Evolutionary conservation across 2,888 invertebrate genomes (phyloP).

Genomic region (Gymnocheta viridis): DNA sequence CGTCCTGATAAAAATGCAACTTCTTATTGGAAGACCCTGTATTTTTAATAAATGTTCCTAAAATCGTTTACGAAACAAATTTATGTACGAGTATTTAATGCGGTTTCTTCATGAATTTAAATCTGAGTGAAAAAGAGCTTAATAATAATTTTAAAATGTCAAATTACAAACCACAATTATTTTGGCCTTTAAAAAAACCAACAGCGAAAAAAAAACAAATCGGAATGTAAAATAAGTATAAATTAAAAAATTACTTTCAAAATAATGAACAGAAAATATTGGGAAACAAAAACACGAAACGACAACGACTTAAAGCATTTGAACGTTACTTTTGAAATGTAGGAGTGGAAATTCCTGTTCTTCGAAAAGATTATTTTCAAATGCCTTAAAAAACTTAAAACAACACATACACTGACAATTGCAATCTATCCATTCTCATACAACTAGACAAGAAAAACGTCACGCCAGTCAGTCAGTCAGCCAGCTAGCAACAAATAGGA

Average conservation of each 20-base stretch:
- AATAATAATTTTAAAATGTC: slow-evolving; percentile 58
- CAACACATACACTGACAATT: background rate
- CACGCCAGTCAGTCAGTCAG: slow-evolving; percentile 32
- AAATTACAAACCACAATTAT: slow-evolving; percentile 40
- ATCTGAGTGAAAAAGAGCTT: background rate
- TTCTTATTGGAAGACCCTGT: background rate
- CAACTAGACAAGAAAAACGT: slow-evolving; percentile 30
- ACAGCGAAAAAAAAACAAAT: slow-evolving; percentile 15
- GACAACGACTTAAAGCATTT: slow-evolving; percentile 47
- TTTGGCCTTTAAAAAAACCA: slow-evolving; percentile 46
- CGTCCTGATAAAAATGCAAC: too few species aligned
- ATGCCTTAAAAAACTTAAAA: slow-evolving; percentile 35
- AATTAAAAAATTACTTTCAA: slow-evolving; percentile 65
- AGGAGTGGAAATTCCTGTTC: slow-evolving; percentile 82
- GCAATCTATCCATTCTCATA: slow-evolving; percentile 33
- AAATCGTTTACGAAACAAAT: slow-evolving; percentile 25
- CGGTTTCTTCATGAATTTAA: background rate
- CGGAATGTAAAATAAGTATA: slow-evolving; percentile 53
- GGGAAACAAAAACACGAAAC: background rate
- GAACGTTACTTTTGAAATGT: slow-evolving; percentile 72
- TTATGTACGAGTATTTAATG: background rate
- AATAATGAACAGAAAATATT: slow-evolving; percentile 42
- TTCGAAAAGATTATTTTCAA: slow-evolving; percentile 61
- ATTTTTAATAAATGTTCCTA: background rate
- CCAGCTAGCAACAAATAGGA: background rate